phyloP scores from a whole-genome alignment of 2,888 invertebrate genomes.

The Tenthredo distinguenda region DNA sequence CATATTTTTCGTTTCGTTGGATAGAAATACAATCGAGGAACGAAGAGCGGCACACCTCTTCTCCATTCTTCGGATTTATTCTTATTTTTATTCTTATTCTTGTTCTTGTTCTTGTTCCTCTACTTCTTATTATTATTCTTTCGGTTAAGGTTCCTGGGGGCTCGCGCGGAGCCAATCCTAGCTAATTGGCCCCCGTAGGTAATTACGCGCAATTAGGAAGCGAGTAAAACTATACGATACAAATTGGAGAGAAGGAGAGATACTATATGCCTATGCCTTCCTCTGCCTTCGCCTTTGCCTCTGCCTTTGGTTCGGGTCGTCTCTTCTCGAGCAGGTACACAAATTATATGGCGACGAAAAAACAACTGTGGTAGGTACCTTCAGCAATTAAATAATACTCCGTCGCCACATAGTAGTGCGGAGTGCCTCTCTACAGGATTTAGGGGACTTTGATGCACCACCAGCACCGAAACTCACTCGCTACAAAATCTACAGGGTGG shows the following conservation, averaged over 20 bases:
- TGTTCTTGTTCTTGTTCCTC: background rate
- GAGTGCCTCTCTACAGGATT: constrained; percentile 3
- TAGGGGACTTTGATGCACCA: constrained; percentile 7
- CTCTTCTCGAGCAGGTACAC: constrained; percentile 68
- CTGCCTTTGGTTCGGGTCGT: background rate
- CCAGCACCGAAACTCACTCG: background rate
- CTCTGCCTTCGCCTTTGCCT: background rate
- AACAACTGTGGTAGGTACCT: constrained; percentile 59
- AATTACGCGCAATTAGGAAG: constrained; percentile 76
- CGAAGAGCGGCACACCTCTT: background rate
- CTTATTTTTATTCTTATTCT: background rate
- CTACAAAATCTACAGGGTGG: constrained; percentile 64
- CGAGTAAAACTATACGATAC: constrained; percentile 60
- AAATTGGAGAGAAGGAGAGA: constrained; percentile 62
- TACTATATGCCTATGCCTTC: background rate
- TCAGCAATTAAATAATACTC: constrained; percentile 75
- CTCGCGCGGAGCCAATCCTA: constrained; percentile 68
- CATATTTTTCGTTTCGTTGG: background rate
- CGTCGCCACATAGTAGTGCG: constrained; percentile 68
- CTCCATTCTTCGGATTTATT: background rate
- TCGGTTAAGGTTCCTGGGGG: background rate
- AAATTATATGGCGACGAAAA: constrained; percentile 73
- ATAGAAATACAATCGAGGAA: background rate
- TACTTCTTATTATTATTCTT: constrained; percentile 9
- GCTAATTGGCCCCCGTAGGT: constrained; percentile 76